Base-by-base conservation (phyloP, 2,113 vertebrate genomes). In the Sturnus vulgaris region DNA sequence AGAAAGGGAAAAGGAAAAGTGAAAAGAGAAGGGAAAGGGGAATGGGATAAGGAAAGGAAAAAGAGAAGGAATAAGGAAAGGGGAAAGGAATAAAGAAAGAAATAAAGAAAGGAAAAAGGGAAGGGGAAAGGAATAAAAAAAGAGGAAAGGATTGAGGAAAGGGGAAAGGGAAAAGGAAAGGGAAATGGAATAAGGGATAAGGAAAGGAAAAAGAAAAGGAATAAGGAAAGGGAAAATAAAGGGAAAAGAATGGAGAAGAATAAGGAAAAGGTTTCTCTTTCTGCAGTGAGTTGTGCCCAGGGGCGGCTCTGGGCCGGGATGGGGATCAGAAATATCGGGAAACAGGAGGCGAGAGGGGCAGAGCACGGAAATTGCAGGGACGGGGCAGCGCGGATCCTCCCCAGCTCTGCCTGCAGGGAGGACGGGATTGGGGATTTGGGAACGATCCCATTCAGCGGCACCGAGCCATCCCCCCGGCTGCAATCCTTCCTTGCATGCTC, bases 231-330 rank as follows among this genome's bases (percentile, higher is more conserved):
- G 10, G 37, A 37, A 37, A 37, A 37, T 37, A 37, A 37, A 37
- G 37, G 21, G 15, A 5, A 17, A 25, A 8, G 20, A 24, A 53
- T 31, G 28, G 14, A 30, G 15, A 39, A 23, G 55, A 17, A 47
- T 4, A 40, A 21, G 23, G n/a, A 15, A 13, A 18, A 28, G 22
- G 15, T 37, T 64, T 50, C 17, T 20, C 61, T 8, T 8, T 59
- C 59, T 13, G 11, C 20, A 0, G 20, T 2, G 15, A 56, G 28
- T 5, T 42, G 33, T 31, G 61, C 37, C 21, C 79, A 16, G 50
- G 35, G 24, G 5, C 46, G 11, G 59, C 46, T n/a, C 30, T 10
- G 57, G 37, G 44, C 28, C 0, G 2, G n/a, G 1, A 3, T 3
- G n/a, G 57, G 46, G 14, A 4, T 18, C 20, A 15, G 53, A 30